Percentiles rank a stretch among this genome's conserved stretches.
phyloP scores from a whole-genome alignment of 2,113 vertebrate species.

The Larimichthys crocea region DNA sequence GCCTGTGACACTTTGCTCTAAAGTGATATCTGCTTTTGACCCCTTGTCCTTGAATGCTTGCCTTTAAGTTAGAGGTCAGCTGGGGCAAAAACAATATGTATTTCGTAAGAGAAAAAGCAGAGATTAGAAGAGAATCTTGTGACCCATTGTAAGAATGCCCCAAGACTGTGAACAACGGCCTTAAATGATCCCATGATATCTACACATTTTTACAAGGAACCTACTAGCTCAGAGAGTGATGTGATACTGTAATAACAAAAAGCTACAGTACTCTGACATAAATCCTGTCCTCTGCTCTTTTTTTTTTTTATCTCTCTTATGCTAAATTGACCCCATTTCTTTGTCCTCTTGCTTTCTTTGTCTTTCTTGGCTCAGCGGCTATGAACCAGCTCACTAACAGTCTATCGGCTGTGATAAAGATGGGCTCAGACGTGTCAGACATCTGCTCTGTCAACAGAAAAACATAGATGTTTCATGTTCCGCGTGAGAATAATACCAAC shows the following conservation, averaged over 20 bases:
- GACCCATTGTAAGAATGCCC: neutral
- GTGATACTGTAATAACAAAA: neutral
- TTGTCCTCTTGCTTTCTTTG: constrained; percentile 1
- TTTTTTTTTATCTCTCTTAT: neutral
- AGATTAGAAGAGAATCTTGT: neutral
- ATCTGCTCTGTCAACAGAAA: constrained; percentile 45
- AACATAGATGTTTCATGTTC: constrained; percentile 39
- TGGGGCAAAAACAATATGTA: too few relatives aligned
- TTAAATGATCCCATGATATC: neutral
- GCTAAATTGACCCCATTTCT: constrained; percentile 7
- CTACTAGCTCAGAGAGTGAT: neutral
- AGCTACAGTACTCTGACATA: neutral
- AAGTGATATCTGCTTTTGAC: neutral
- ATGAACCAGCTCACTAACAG: constrained; percentile 4
- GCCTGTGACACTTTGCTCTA: neutral
- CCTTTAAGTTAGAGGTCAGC: neutral
- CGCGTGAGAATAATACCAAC: constrained; percentile 40
- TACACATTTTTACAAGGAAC: neutral
- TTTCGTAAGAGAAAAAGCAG: neutral
- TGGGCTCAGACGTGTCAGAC: constrained; percentile 28
- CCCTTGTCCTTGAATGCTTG: neutral
- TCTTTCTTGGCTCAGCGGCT: constrained; percentile 11
- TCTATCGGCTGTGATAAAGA: constrained; percentile 19
- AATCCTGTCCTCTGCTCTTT: neutral
- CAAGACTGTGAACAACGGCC: neutral